Percentiles rank a stretch among this genome's conserved stretches.
These are phyloP conservation scores for Nesometra sesokonis DNA, from an alignment of 35 echinoderm and acorn worm genomes.

Conservation along the genomic window DNA sequence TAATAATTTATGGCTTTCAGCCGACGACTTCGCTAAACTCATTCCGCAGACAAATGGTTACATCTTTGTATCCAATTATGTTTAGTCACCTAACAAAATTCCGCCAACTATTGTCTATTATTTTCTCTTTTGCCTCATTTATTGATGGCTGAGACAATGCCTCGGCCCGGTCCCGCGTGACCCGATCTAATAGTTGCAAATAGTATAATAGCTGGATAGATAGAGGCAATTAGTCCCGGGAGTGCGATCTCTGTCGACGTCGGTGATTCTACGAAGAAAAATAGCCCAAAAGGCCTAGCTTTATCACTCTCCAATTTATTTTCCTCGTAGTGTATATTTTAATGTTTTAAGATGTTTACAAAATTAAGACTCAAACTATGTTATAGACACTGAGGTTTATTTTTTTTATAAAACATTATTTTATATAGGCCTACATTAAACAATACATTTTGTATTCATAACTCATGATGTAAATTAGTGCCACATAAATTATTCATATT, in stretches of 20 bases:
- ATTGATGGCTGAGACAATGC: not conserved
- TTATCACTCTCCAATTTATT: not conserved
- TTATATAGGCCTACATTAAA: no score
- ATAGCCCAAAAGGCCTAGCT: not conserved
- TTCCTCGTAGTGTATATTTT: not conserved
- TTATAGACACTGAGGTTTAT: no score
- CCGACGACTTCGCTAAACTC: not conserved
- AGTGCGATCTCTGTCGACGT: not conserved
- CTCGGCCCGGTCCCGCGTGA: not conserved
- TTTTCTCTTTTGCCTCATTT: not conserved
- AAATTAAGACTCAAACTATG: no score
- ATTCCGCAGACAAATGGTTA: not conserved
- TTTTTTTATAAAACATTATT: no score
- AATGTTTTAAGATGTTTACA: not conserved
- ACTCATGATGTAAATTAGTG: no score
- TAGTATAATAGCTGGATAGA: not conserved
- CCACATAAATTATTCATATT: no score
- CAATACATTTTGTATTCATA: no score
- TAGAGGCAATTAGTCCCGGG: not conserved
- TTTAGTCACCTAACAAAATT: not conserved
- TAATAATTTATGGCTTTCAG: not conserved
- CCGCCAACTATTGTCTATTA: not conserved
- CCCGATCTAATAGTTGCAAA: not conserved
- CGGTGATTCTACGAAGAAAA: not conserved
- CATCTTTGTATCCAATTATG: not conserved